These are phyloP conservation scores for Poeciliopsis retropinna DNA, from an alignment of 2,113 vertebrate species.

Conservation along the genomic window DNA sequence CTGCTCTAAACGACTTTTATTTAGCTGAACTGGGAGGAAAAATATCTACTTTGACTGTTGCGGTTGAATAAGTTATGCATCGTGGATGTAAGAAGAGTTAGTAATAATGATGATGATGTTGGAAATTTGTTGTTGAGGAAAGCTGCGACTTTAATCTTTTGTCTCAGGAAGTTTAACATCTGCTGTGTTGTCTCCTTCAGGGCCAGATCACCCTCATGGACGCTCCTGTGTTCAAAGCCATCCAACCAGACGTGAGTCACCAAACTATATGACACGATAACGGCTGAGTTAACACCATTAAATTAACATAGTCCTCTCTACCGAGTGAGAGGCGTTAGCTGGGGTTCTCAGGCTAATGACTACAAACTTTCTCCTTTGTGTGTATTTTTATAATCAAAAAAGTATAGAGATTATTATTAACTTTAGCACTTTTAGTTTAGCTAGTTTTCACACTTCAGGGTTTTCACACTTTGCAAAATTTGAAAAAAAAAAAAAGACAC, in stretches of 20 bases:
- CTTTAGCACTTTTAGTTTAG: no score
- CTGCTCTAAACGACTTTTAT: no score
- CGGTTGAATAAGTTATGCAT: not conserved
- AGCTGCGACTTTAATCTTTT: no score
- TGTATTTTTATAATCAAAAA: not conserved
- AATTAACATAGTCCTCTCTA: not conserved
- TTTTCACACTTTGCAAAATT: no score
- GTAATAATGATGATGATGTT: not conserved
- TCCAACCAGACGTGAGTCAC: slow-evolving; percentile 94
- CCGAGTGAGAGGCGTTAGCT: not conserved
- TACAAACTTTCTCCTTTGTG: not conserved
- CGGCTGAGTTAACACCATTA: not conserved
- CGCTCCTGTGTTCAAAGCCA: slow-evolving; percentile 96
- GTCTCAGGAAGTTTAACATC: not conserved
- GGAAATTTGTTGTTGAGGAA: not conserved
- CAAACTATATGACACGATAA: not conserved
- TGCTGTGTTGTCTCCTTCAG: slow-evolving; percentile 75
- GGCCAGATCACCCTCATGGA: slow-evolving; percentile 99
- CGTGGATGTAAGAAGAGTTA: not conserved
- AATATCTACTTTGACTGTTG: no score
- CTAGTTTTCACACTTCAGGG: no score
- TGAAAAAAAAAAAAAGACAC: no score
- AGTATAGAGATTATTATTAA: not conserved
- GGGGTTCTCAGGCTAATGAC: not conserved
- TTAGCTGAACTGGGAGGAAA: no score